Base-by-base conservation (phyloP, 2,888 invertebrate species). In the Dryobotodes eremita region DNA sequence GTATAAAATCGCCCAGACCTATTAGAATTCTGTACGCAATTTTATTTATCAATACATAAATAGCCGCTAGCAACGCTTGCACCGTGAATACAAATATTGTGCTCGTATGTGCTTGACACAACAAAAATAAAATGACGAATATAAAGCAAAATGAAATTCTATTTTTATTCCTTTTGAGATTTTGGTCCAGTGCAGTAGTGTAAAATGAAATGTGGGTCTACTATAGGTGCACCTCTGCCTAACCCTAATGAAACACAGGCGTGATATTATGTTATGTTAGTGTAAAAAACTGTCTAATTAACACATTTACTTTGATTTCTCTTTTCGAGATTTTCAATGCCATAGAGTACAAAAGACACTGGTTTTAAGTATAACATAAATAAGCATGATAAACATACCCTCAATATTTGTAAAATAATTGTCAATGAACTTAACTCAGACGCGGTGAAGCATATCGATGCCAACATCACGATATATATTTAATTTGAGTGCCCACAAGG, bases 21-120 rank as follows among this genome's bases (percentile, higher is more conserved):
- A 83, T 83, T 85, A 77, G 64, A 76, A 85, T 85, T 82, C 83
- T 55, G 53, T 71, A 75, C 86, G 70, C 84, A 77, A 72, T 75
- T 68, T 83, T 73, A 80, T 83, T 83, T 80, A 80, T 83, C 83
- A 85, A 83, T 86, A 83, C 65, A 48, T 64, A 86, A 72, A 75
- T 66, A 73, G 78, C 78, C 79, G 80, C 87, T 75, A 78, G 75
- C 79, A 80, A 68, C 48, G 72, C 53, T 62, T 78, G 65, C 75
- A 42, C 36, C 17, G 26, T 87, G 86, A 87, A 86, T 86, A 84
- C 78, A 75, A 82, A 86, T 70, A 55, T 77, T 76, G 70, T 26
- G 70, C 61, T 70, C 75, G 61, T 74, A 62, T 75, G 69, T 77
- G 78, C 86, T 84, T 77, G 65, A 73, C 62, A 75, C 65, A 82